These are phyloP conservation scores for Sphaerophoria rueppellii DNA, from an alignment of 2,888 invertebrate genomes.

Conservation along the genomic window DNA sequence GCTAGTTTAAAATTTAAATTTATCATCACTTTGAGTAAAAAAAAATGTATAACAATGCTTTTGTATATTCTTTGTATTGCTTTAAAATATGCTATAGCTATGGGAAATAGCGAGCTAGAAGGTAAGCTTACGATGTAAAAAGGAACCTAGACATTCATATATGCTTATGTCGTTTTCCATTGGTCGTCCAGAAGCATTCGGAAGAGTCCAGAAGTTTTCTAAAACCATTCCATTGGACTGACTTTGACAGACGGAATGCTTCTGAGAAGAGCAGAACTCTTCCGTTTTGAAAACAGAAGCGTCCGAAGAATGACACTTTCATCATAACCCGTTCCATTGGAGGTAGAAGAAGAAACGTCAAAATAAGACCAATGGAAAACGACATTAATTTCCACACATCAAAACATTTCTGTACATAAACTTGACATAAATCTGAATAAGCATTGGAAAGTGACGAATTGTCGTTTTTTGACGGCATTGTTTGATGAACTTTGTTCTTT, in stretches of 20 bases:
- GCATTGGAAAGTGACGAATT: not conserved
- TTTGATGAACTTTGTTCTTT: no score
- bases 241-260: no score
- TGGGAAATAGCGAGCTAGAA: slow-evolving; percentile 77
- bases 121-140: slow-evolving; percentile 74
- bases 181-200: not conserved
- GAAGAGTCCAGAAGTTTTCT: no score
- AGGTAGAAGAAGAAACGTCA: no score
- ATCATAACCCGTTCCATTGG: no score
- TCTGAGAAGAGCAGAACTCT: no score
- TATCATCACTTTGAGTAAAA: slow-evolving; percentile 48
- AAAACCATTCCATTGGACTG: no score
- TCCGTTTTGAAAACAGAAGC: no score
- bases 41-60: slow-evolving; percentile 65
- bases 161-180: not conserved
- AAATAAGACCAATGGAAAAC: no score
- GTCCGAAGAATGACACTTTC: no score
- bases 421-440: not conserved
- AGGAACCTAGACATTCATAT: slow-evolving; percentile 3
- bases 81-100: slow-evolving; percentile 73
- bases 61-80: slow-evolving; percentile 73
- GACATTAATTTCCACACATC: not conserved
- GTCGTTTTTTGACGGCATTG: no score
- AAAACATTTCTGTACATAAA: slow-evolving; percentile 38
- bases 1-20: slow-evolving; percentile 28